Evolutionary conservation across 2,888 invertebrate genomes (phyloP).

Genomic region (Phlogophora meticulosa): DNA sequence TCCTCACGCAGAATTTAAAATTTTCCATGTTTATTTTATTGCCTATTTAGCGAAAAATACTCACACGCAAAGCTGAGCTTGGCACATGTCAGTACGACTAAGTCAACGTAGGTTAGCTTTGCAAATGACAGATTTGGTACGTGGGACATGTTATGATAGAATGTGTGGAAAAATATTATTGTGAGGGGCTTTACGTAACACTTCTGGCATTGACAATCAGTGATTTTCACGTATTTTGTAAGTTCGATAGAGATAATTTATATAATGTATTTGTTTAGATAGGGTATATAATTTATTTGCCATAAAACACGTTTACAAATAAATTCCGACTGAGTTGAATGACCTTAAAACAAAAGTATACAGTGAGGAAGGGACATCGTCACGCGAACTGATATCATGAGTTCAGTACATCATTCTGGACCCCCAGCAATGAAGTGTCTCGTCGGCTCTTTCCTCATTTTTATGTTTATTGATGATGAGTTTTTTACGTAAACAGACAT

Average conservation of each 20-base stretch:
- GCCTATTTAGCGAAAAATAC: neutral
- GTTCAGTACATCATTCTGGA: too few relatives aligned
- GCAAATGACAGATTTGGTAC: slow-evolving; percentile 35
- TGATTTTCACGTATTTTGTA: neutral
- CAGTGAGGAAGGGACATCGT: too few relatives aligned
- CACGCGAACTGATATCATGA: too few relatives aligned
- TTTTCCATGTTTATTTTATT: neutral
- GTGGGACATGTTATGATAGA: neutral
- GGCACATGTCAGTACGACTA: slow-evolving; percentile 25
- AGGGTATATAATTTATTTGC: too few relatives aligned
- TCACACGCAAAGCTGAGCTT: slow-evolving; percentile 13
- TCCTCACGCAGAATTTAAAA: neutral
- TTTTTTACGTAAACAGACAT: too few relatives aligned
- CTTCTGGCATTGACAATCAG: neutral
- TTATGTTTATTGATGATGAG: too few relatives aligned
- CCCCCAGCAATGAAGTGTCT: too few relatives aligned
- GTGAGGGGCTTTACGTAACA: neutral
- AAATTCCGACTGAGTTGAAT: too few relatives aligned
- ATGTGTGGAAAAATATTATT: neutral
- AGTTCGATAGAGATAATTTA: neutral
- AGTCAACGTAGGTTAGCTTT: slow-evolving; percentile 16
- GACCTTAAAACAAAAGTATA: too few relatives aligned
- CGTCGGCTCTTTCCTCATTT: too few relatives aligned
- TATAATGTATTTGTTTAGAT: too few relatives aligned
- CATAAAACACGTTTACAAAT: too few relatives aligned